These are phyloP conservation scores for Rhogogaster chlorosoma DNA, from an alignment of 2,888 invertebrate genomes.

Conservation along the genomic window DNA sequence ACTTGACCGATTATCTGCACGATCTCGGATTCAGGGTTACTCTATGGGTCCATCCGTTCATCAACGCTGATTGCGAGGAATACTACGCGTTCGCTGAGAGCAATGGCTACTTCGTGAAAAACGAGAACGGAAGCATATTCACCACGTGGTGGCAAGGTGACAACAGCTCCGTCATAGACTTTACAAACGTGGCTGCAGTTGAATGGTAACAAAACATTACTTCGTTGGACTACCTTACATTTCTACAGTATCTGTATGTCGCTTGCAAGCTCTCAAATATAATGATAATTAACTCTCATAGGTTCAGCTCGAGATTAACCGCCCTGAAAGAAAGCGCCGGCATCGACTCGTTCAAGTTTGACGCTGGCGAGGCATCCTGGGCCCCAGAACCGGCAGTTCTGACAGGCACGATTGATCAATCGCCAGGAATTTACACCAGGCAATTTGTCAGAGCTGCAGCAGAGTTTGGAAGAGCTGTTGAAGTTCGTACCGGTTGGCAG, in stretches of 20 bases:
- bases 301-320: slow-evolving; percentile 79
- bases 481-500: slow-evolving; percentile 84
- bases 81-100: slow-evolving; percentile 81
- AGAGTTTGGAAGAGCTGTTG: slow-evolving; percentile 83
- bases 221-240: not conserved
- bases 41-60: slow-evolving; percentile 93
- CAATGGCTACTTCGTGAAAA: slow-evolving; percentile 81
- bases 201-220: slow-evolving; percentile 79
- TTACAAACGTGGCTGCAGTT: slow-evolving; percentile 85
- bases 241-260: not conserved
- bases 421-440: slow-evolving; percentile 81
- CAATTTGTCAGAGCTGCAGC: slow-evolving; percentile 81
- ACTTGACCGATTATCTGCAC: slow-evolving; percentile 83
- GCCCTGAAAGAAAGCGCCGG: slow-evolving; percentile 82
- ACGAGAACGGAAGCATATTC: slow-evolving; percentile 67
- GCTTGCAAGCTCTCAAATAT: not conserved
- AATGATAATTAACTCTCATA: slow-evolving; percentile 65
- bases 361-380: slow-evolving; percentile 89
- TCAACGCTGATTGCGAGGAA: slow-evolving; percentile 85
- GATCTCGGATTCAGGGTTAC: slow-evolving; percentile 86
- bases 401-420: slow-evolving; percentile 79
- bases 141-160: slow-evolving; percentile 80
- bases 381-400: slow-evolving; percentile 83
- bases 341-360: slow-evolving; percentile 89
- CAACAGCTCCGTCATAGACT: slow-evolving; percentile 84